A percentile compares a stretch with the other conserved stretches of the same genome.
These are phyloP conservation scores for Chunga burmeisteri DNA, from an alignment of 2,113 vertebrate genomes.

Conservation along the genomic window DNA sequence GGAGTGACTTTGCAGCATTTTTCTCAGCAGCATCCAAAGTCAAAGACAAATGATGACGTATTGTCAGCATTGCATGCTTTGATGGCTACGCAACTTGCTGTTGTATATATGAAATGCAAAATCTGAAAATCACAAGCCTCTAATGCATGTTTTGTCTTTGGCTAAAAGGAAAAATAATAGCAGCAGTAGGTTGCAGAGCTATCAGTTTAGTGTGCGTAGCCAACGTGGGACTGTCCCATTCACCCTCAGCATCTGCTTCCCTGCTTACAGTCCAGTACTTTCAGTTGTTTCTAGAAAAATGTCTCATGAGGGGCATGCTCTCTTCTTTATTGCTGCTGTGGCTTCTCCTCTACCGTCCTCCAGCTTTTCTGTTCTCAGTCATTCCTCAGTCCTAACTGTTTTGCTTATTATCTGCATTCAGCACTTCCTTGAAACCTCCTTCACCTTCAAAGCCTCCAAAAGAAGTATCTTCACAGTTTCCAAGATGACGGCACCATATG, in stretches of 20 bases:
- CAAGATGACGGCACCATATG: not conserved
- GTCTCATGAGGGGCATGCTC: not conserved
- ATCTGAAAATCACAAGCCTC: not conserved
- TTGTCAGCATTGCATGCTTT: not conserved
- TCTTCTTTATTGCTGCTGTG: not conserved
- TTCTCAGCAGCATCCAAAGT: not conserved
- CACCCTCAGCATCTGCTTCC: not conserved
- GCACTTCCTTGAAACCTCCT: not conserved
- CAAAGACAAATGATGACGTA: not conserved
- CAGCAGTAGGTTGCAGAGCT: not conserved
- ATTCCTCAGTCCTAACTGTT: not conserved
- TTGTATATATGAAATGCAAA: not conserved
- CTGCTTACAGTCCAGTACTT: not conserved
- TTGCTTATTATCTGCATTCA: not conserved
- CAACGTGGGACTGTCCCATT: rapidly evolving
- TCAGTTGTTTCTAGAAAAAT: not conserved
- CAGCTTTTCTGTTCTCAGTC: not conserved
- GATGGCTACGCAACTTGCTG: not conserved
- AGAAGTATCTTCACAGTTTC: not conserved
- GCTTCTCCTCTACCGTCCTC: not conserved
- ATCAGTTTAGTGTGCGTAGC: rapidly evolving
- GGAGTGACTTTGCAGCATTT: not conserved
- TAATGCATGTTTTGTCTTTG: rapidly evolving
- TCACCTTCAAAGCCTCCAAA: not conserved
- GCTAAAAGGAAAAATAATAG: not conserved